Evolutionary conservation across 2,888 invertebrate species (phyloP).

Genomic region (Platynereis dumerilii): DNA sequence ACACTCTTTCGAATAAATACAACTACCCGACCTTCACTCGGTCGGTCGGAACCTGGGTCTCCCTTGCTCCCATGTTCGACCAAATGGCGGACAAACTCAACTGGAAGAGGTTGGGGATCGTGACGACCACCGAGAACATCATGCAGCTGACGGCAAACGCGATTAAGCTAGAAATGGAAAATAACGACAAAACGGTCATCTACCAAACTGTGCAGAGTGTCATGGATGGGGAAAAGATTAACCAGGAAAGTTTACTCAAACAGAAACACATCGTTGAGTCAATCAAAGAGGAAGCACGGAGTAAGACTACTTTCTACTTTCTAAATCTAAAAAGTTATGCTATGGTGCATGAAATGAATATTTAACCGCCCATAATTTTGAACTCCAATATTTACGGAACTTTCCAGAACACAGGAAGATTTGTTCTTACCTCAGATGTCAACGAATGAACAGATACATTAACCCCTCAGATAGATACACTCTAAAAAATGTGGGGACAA

Average conservation of each 20-base stretch:
- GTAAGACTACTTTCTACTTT: not conserved
- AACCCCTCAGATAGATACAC: too few relatives aligned
- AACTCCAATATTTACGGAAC: too few relatives aligned
- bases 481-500: too few relatives aligned
- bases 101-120: slow-evolving; percentile 9
- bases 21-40: slow-evolving; percentile 14
- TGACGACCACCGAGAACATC: slow-evolving; percentile 9
- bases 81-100: not conserved
- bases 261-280: not conserved
- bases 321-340: too few relatives aligned
- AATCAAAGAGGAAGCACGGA: not conserved
- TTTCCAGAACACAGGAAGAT: too few relatives aligned
- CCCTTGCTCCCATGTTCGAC: slow-evolving; percentile 9
- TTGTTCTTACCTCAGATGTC: too few relatives aligned
- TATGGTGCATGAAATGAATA: too few relatives aligned
- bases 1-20: slow-evolving; percentile 11
- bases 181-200: slow-evolving; percentile 2
- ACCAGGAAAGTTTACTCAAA: slow-evolving; percentile 1
- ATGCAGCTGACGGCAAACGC: slow-evolving; percentile 6
- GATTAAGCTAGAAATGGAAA: slow-evolving; percentile 12
- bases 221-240: not conserved
- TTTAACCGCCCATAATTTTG: too few relatives aligned
- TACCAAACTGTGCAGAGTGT: slow-evolving; percentile 6
- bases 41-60: slow-evolving; percentile 2
- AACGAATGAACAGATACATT: too few relatives aligned